Evolutionary conservation across 2,113 vertebrate genomes (phyloP).

Genomic region (Amazona vittata): DNA sequence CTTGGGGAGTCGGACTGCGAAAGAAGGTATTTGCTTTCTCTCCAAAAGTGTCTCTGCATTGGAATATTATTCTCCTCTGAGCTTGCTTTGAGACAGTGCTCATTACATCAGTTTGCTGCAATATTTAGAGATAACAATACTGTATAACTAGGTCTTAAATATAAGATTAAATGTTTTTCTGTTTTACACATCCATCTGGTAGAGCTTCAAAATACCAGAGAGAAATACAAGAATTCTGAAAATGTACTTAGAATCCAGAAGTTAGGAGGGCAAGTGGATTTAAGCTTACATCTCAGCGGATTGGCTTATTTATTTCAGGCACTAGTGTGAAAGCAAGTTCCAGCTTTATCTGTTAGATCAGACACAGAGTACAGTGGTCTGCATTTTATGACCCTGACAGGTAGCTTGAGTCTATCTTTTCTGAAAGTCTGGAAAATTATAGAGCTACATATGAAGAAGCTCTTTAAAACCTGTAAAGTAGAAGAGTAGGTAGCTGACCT

Average conservation of each 20-base stretch:
- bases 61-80: neutral
- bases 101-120: neutral
- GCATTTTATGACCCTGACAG: neutral
- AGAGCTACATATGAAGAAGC: neutral
- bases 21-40: neutral
- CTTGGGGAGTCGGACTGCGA: neutral
- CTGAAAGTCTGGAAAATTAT: conserved; percentile 14
- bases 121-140: neutral
- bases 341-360: neutral
- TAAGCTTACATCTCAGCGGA: neutral
- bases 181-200: neutral
- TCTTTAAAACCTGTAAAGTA: conserved; percentile 15
- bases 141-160: neutral
- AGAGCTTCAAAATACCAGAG: neutral
- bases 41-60: neutral
- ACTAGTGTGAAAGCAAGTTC: neutral
- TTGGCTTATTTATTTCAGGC: neutral
- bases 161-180: neutral
- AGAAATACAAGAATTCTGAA: neutral
- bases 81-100: neutral
- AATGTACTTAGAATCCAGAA: neutral
- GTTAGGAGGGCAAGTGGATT: neutral
- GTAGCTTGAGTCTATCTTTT: neutral
- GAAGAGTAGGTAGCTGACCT: neutral
- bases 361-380: neutral